Evolutionary conservation across 1,140 invertebrate genomes (phyloP).

Genomic region (Drosophila albomicans): DNA sequence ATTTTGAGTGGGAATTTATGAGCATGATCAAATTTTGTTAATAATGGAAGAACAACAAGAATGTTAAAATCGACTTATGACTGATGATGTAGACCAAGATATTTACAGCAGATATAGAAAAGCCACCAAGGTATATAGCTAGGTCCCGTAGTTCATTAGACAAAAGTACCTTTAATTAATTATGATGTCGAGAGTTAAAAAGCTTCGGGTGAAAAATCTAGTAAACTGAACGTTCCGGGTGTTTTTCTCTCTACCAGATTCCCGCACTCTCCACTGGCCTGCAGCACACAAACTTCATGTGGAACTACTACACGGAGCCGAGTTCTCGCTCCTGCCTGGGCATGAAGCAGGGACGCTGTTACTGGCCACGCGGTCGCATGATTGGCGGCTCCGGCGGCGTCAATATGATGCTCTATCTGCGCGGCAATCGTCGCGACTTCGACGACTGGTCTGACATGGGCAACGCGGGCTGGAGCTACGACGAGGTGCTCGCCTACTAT

Average conservation of each 20-base stretch:
- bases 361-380: constrained; percentile 89
- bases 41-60: too few species aligned
- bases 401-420: constrained; percentile 90
- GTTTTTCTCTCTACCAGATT: constrained; percentile 75
- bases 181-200: too few species aligned
- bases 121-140: too few species aligned
- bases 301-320: constrained; percentile 88
- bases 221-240: too few species aligned
- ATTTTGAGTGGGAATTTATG: too few species aligned
- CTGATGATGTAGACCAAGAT: too few species aligned
- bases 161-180: too few species aligned
- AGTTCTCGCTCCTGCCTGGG: constrained; percentile 86
- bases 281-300: constrained; percentile 87
- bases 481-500: constrained; percentile 72
- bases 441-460: constrained; percentile 88
- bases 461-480: constrained; percentile 82
- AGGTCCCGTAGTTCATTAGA: too few species aligned
- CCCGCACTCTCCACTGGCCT: constrained; percentile 86
- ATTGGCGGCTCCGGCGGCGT: constrained; percentile 92
- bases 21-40: too few species aligned
- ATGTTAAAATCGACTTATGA: too few species aligned
- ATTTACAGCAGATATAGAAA: too few species aligned
- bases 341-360: constrained; percentile 86
- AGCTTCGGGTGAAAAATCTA: too few species aligned
- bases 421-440: constrained; percentile 72